Base-by-base conservation (phyloP, 2,888 invertebrate species). In the Lagria hirta region DNA sequence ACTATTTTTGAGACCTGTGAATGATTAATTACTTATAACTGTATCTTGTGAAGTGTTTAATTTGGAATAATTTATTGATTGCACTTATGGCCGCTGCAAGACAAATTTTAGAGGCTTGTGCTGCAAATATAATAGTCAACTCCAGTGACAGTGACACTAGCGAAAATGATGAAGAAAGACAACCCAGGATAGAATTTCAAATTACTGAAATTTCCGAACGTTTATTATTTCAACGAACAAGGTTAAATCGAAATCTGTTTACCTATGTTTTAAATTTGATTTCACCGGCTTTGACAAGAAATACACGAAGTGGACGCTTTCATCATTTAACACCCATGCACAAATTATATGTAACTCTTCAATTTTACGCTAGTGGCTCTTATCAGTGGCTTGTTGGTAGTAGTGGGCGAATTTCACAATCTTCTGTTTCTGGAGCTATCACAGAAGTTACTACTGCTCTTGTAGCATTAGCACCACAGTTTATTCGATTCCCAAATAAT, bases 401-500 rank as follows among this genome's bases (percentile, higher is more conserved):
- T 17, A 40, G 41, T 40, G 41, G 32, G 4, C 2, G 32, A 18
- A 14, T 37, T 30, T 38, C 40, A n/a, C 41, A 40, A 15, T 6
- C 41, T 10, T 16, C 36, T 14, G 13, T 27, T 4, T 37, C 14
- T 3, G 5, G 8, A 3, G 23, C n/a, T 4, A 34, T 34, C 34
- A 3, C 2, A n/a, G 34, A 34, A 11, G 34, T 22, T 8, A 40
- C 41, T n/a, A 24, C 2, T n/a, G 37, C 37, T 13, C 15, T 37
- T 4, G 28, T 37, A 6, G 28, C 3, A 3, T 5, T 37, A 5
- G 12, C 26, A 1, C 42, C 30, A n/a, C 20, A 20, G 3, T 47
- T 36, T 38, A 47, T 43, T 17, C 22, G 33, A 30, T 48, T 48
- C 40, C 43, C 48, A 8, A 7, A 3, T 2, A 15, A 7, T 18